Conservation (phyloP, 2,888 invertebrate species). For the Caradrina clavipalpis region DNA sequence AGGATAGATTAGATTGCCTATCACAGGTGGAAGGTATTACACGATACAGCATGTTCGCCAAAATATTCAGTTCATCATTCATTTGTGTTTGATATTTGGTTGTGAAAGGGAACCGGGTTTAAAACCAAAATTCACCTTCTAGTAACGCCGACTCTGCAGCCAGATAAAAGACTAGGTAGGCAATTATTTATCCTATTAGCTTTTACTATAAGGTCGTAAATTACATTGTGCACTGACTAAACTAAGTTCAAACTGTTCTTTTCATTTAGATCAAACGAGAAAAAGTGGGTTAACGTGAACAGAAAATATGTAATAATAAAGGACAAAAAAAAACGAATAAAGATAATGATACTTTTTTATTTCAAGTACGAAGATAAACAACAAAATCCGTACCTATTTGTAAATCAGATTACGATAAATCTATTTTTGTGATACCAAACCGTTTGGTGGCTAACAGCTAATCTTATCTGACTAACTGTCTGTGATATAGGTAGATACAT, state of each 20-base stretch:
- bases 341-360: too few relatives aligned
- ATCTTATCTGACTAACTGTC: too few relatives aligned
- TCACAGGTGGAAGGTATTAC: neutral
- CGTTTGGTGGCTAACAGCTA: too few relatives aligned
- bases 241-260: neutral
- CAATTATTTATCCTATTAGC: neutral
- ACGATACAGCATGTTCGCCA: neutral
- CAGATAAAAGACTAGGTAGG: neutral
- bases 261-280: neutral
- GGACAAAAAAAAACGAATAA: too few relatives aligned
- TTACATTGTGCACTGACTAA: neutral
- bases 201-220: neutral
- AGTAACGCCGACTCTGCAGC: neutral
- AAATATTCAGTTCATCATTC: constrained; percentile 33
- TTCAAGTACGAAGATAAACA: too few relatives aligned
- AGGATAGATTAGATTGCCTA: neutral
- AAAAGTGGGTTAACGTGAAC: neutral
- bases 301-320: too few relatives aligned
- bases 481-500: too few relatives aligned
- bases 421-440: too few relatives aligned
- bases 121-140: constrained; percentile 13
- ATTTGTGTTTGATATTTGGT: constrained; percentile 14
- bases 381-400: too few relatives aligned
- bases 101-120: neutral
- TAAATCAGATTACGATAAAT: too few relatives aligned